phyloP scores from a whole-genome alignment of 2,797 vertebrate genomes.

The Tarsius wallacei region DNA sequence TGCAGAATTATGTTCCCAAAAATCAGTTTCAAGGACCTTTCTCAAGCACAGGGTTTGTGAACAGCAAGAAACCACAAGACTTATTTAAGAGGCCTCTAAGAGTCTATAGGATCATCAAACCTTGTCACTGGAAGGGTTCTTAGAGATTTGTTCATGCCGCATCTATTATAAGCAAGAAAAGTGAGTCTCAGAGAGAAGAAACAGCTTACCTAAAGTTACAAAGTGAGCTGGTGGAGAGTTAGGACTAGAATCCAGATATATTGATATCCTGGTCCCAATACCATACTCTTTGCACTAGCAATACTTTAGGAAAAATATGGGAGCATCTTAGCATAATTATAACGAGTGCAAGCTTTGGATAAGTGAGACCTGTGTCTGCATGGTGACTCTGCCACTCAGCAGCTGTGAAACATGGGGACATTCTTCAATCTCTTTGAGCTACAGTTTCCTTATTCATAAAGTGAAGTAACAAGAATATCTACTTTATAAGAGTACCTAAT shows the following conservation, averaged over 20 bases:
- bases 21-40: neutral
- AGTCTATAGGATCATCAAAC: neutral
- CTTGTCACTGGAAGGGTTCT: neutral
- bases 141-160: neutral
- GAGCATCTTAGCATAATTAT: neutral
- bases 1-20: neutral
- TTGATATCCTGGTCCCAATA: neutral
- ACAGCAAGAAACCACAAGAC: neutral
- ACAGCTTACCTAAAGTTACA: neutral
- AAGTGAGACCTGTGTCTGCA: neutral
- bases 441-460: slow-evolving; percentile 14
- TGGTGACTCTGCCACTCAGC: neutral
- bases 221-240: neutral
- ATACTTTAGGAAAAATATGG: neutral
- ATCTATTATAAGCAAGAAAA: neutral
- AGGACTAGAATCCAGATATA: neutral
- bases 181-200: neutral
- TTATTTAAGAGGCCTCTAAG: slow-evolving; percentile 37
- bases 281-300: neutral
- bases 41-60: neutral
- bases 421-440: neutral
- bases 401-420: neutral
- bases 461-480: neutral
- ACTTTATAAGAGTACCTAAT: slow-evolving; percentile 7
- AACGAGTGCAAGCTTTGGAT: neutral